Evolutionary conservation across 1,140 invertebrate genomes (phyloP).

Genomic region (Asbolus verrucosus): DNA sequence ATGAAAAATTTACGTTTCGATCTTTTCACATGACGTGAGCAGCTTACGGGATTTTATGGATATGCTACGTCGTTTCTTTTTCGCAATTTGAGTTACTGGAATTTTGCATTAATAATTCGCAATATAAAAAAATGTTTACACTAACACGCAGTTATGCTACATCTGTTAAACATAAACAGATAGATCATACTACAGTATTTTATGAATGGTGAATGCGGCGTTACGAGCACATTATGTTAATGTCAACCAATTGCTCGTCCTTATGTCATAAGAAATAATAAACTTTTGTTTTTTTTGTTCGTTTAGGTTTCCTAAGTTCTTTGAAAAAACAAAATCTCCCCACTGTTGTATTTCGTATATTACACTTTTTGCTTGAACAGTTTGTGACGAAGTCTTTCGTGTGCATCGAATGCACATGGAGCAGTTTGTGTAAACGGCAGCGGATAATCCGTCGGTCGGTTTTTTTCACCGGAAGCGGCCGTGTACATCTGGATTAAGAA

Average conservation of each 20-base stretch:
- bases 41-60: too few relatives aligned
- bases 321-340: too few relatives aligned
- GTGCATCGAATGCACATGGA: too few relatives aligned
- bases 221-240: conserved; percentile 6
- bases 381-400: too few relatives aligned
- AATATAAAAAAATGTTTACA: conserved; percentile 9
- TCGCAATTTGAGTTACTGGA: background rate
- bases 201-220: conserved; percentile 13
- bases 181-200: conserved; percentile 5
- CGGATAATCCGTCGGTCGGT: too few relatives aligned
- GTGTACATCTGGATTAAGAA: background rate
- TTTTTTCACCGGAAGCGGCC: too few relatives aligned
- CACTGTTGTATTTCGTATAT: too few relatives aligned
- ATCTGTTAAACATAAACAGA: conserved; percentile 26
- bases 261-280: background rate
- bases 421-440: too few relatives aligned
- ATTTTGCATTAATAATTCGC: conserved; percentile 10
- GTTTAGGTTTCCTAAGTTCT: too few relatives aligned
- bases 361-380: too few relatives aligned
- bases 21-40: too few relatives aligned
- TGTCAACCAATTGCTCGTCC: background rate
- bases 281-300: background rate
- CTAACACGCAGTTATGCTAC: conserved; percentile 20
- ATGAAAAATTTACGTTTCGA: background rate
- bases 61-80: too few relatives aligned